A percentile compares a stretch with the other conserved stretches of the same genome.
Conservation (phyloP, 2,113 vertebrate species). For the Daphoenositta chrysoptera region DNA sequence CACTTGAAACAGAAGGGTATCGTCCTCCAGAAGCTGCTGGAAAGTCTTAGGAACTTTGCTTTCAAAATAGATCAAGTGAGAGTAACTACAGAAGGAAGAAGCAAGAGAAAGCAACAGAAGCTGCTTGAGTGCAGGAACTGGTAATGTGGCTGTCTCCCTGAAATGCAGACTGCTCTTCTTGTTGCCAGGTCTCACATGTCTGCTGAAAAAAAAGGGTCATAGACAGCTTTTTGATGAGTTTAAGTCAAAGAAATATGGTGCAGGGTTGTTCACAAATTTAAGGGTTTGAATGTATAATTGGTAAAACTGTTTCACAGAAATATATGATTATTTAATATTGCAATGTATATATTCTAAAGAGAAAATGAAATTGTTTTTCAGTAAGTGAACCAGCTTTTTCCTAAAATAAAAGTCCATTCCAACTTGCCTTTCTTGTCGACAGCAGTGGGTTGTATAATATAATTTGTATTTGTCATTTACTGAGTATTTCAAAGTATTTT, state of each 20-base stretch:
- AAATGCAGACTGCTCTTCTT: not conserved
- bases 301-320: not conserved
- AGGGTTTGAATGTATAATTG: not conserved
- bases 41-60: slow-evolving; percentile 63
- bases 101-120: not conserved
- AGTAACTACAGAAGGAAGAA: not conserved
- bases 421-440: not conserved
- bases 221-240: not conserved
- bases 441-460: not conserved
- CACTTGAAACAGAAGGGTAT: slow-evolving; percentile 81
- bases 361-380: not conserved
- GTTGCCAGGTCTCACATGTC: not conserved
- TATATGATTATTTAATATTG: not conserved
- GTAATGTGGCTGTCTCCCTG: not conserved
- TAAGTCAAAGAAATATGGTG: not conserved
- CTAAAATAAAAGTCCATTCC: not conserved
- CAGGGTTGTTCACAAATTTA: not conserved
- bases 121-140: not conserved
- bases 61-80: not conserved
- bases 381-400: not conserved
- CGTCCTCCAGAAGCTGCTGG: slow-evolving; percentile 65
- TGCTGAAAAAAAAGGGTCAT: not conserved
- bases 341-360: not conserved
- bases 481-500: not conserved
- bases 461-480: not conserved